These are phyloP conservation scores for Hirtodrosophila duncani DNA, from an alignment of 2,888 invertebrate genomes.

Conservation along the genomic window DNA sequence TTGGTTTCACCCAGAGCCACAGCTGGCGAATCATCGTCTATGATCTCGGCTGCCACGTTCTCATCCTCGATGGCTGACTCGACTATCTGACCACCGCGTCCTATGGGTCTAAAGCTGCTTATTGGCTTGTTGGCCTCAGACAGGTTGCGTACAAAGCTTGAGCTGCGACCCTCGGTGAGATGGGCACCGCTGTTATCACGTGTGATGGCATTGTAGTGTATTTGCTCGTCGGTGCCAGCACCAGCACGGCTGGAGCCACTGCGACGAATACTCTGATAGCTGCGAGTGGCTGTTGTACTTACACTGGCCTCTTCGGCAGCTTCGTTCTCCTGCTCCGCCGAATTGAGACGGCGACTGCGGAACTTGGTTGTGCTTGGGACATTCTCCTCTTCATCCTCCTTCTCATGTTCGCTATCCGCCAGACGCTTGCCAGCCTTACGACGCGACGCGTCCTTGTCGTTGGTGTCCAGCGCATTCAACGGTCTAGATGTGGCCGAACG, in stretches of 20 bases:
- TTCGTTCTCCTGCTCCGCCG: constrained; percentile 25
- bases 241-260: no score
- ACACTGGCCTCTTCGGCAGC: constrained; percentile 11
- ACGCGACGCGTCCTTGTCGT: constrained; percentile 47
- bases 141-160: constrained; percentile 49
- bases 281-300: constrained; percentile 6
- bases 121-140: constrained; percentile 1
- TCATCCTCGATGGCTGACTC: constrained; percentile 44
- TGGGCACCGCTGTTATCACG: constrained; percentile 42
- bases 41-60: constrained; percentile 48
- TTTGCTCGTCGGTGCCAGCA: constrained; percentile 19
- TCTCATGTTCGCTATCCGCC: constrained; percentile 13
- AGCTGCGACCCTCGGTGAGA: constrained; percentile 41
- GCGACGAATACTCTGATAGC: constrained; percentile 34
- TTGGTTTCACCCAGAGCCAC: constrained; percentile 27
- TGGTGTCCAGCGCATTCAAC: constrained; percentile 26
- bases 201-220: constrained; percentile 56
- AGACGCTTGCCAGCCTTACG: constrained; percentile 66
- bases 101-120: constrained; percentile 34
- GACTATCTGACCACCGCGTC: constrained; percentile 44
- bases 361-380: constrained; percentile 13
- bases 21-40: constrained; percentile 36
- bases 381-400: constrained; percentile 3
- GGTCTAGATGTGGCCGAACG: constrained; percentile 8
- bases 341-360: constrained; percentile 43